Conservation (phyloP, 2,888 invertebrate species). For the Kuschelorhynchus macadamiae region DNA sequence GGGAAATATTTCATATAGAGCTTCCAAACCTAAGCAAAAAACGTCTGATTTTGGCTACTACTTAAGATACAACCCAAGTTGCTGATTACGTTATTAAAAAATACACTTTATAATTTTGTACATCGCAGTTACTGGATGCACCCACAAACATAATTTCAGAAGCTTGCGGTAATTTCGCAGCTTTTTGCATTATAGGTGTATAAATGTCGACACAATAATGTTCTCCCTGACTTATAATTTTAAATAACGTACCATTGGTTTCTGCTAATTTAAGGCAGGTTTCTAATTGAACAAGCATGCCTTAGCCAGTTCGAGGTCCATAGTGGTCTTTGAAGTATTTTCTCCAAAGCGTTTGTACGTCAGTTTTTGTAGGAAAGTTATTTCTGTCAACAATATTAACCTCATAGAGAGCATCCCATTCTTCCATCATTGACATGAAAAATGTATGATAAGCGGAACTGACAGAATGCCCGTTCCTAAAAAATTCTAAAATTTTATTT, state of each 20-base stretch:
- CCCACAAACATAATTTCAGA: slow-evolving; percentile 45
- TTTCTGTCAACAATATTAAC: slow-evolving; percentile 19
- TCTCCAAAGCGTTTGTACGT: slow-evolving; percentile 33
- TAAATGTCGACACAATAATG: slow-evolving; percentile 35
- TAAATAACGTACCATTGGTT: slow-evolving; percentile 25
- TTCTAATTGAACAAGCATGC: slow-evolving; percentile 36
- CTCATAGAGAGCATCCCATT: slow-evolving; percentile 12
- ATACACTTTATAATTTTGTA: slow-evolving; percentile 32
- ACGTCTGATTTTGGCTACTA: slow-evolving; percentile 37
- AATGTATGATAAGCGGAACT: slow-evolving; percentile 34
- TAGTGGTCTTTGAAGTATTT: slow-evolving; percentile 34
- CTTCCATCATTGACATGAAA: slow-evolving; percentile 22
- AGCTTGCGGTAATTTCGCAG: slow-evolving; percentile 4
- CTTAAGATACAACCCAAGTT: slow-evolving; percentile 45
- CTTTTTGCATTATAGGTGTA: slow-evolving; percentile 44
- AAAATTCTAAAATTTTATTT: slow-evolving; percentile 27
- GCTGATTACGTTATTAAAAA: slow-evolving; percentile 41
- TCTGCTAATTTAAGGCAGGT: slow-evolving; percentile 36
- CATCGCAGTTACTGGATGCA: slow-evolving; percentile 41
- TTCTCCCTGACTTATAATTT: slow-evolving; percentile 32
- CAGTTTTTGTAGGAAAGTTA: slow-evolving; percentile 30
- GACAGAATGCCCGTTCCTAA: slow-evolving; percentile 35
- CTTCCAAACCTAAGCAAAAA: slow-evolving; percentile 24
- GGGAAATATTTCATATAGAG: slow-evolving; percentile 37
- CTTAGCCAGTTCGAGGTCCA: slow-evolving; percentile 32